phyloP scores from a whole-genome alignment of 2,888 invertebrate species.

The Drosophila sordidapex region DNA sequence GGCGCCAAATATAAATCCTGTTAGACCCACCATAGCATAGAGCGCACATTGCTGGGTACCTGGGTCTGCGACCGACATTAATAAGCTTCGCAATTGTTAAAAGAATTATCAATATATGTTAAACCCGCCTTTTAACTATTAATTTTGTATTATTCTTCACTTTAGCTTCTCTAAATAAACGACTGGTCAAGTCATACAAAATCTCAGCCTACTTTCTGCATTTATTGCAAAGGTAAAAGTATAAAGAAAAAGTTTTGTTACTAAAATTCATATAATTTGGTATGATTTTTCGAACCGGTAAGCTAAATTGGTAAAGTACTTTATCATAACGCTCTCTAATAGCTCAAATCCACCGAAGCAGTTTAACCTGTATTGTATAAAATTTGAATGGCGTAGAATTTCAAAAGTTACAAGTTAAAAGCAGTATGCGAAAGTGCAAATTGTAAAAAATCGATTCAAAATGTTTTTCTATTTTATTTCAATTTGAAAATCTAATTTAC shows the following conservation, averaged over 20 bases:
- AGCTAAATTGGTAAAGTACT: neutral
- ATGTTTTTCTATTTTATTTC: too few species aligned
- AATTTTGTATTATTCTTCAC: constrained; percentile 32
- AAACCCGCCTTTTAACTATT: constrained; percentile 18
- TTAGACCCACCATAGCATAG: constrained; percentile 54
- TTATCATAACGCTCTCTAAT: too few species aligned
- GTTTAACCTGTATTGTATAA: neutral
- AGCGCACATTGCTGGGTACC: constrained; percentile 40
- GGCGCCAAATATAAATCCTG: constrained; percentile 62
- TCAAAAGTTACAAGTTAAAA: too few species aligned
- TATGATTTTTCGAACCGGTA: neutral
- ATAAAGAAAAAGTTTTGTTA: neutral
- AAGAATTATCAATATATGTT: neutral
- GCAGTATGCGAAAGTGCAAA: too few species aligned
- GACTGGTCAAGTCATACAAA: neutral
- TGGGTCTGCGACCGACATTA: constrained; percentile 30
- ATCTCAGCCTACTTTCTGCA: constrained; percentile 14
- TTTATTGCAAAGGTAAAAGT: neutral
- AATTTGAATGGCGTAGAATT: neutral
- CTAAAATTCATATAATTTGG: too few species aligned
- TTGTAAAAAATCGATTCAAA: too few species aligned
- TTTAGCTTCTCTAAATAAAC: neutral
- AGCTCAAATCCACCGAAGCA: neutral
- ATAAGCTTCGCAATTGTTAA: neutral
- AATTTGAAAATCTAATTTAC: neutral